Base-by-base conservation (phyloP, 2,113 vertebrate genomes). In the Austrofundulus limnaeus region DNA sequence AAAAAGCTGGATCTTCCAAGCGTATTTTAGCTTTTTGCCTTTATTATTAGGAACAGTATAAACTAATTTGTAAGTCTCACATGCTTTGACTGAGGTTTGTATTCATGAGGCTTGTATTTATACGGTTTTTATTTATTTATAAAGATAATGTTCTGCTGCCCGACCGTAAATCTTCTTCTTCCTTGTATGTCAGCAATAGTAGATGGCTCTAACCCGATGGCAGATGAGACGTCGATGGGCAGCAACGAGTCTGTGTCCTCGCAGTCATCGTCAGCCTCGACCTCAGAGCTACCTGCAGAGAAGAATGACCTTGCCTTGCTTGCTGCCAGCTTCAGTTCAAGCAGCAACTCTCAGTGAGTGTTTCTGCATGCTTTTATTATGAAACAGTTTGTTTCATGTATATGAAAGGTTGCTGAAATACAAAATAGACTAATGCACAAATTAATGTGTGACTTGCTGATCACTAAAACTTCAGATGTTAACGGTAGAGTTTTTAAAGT, bases 221-320 rank as follows among this genome's bases (percentile, higher is more conserved):
- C 87, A 62, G 96, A 98, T 50, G 94, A 94, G 52, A 93, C 94
- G 0, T 94, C 93, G 10, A 91, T 91, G 65, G 92, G 94, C 76
- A 97, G 95, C 81, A 92, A 92, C 17, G 97, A 98, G 85, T 97
- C 96, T 0, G 93, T 96, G 15, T 96, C 95, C 16, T 96, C 96
- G 12, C 94, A 95, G 1, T 95, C 96, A n/a, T 96, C 96, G 0
- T 92, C 89, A 0, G 88, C 91, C 2, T 92, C 92, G 0, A 56
- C 84, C 63, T 89, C 91, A 1, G 92, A 89, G 17, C 92, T 89
- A 17, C 87, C 92, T 0, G 75, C 83, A 0, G 91, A 91, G 48
- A 91, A 85, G 77, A 90, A 90, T 1, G 93, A 78, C 77, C 93
- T 94, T 47, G 78, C 91, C 67, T 84, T 93, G 5, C 71, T 79